A percentile compares a stretch with the other conserved stretches of the same genome.
Conservation (phyloP, 1,140 invertebrate species). For the Caenorhabditis remanei region DNA sequence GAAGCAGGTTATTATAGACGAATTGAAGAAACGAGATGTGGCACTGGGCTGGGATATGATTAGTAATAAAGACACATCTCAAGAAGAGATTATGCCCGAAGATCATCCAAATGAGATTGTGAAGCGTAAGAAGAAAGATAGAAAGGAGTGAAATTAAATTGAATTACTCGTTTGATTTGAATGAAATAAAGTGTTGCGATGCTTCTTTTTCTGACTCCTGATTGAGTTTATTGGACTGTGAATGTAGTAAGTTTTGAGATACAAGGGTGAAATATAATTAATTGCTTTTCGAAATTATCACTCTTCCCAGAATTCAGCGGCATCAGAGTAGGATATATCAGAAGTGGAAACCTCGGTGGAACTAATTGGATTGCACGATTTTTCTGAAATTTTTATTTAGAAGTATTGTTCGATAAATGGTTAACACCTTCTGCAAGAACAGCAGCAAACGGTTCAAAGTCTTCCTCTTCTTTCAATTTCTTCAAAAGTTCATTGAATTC, state of each 20-base stretch:
- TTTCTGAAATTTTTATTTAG: not conserved
- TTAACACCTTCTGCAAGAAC: conserved; percentile 12
- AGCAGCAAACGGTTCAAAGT: conserved; percentile 24
- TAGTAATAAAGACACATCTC: not conserved
- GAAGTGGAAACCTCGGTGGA: not conserved
- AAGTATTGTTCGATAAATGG: not conserved
- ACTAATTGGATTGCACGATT: conserved; percentile 32
- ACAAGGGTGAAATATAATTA: too few relatives aligned
- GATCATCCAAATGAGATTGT: not conserved
- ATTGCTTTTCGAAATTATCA: not conserved
- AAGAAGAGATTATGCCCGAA: not conserved
- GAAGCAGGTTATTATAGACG: not conserved
- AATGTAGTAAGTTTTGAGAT: too few relatives aligned
- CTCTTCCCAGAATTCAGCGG: conserved; percentile 25
- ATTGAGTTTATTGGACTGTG: too few relatives aligned
- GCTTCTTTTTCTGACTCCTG: too few relatives aligned
- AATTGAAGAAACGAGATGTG: not conserved
- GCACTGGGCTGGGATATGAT: not conserved
- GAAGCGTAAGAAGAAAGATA: not conserved
- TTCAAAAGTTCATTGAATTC: conserved; percentile 33
- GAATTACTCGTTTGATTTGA: not conserved
- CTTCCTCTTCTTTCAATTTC: conserved; percentile 31
- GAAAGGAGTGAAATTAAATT: too few relatives aligned
- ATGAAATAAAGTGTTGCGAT: not conserved
- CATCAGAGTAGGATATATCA: not conserved